Evolutionary conservation across 2,888 invertebrate species (phyloP).

Genomic region (Meghimatium bilineatum): DNA sequence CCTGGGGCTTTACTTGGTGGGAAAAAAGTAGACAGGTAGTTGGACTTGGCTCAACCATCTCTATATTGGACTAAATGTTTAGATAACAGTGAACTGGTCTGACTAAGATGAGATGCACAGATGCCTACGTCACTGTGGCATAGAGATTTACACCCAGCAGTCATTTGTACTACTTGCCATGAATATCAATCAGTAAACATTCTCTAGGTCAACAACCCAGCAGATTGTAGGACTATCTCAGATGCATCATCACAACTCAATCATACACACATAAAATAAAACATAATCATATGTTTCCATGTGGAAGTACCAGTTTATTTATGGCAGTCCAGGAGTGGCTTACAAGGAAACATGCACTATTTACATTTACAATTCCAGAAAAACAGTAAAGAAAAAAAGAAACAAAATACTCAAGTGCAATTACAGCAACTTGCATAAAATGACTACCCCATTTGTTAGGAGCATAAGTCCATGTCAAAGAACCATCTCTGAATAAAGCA

Average conservation of each 20-base stretch:
- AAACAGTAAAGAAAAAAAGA: slow-evolving; percentile 3
- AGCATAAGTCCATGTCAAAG: neutral
- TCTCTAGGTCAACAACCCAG: too few relatives aligned
- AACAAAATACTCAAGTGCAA: slow-evolving; percentile 18
- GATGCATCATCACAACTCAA: neutral
- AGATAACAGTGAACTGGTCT: too few relatives aligned
- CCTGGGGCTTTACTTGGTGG: too few relatives aligned
- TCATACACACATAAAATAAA: neutral
- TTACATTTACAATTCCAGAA: slow-evolving; percentile 40
- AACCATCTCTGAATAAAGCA: neutral
- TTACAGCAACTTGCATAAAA: slow-evolving; percentile 26
- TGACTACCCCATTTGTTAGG: neutral
- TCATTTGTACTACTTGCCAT: too few relatives aligned
- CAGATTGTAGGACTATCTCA: too few relatives aligned
- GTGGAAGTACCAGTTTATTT: slow-evolving; percentile 47
- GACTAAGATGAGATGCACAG: too few relatives aligned
- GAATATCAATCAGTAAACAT: too few relatives aligned
- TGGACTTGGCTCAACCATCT: too few relatives aligned
- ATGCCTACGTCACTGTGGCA: too few relatives aligned
- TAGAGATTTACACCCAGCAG: too few relatives aligned
- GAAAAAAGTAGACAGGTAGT: too few relatives aligned
- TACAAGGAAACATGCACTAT: slow-evolving; percentile 48
- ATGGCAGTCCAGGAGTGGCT: slow-evolving; percentile 49
- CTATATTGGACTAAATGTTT: too few relatives aligned
- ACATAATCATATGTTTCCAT: slow-evolving; percentile 31